Evolutionary conservation across 2,113 vertebrate species (phyloP), one percentile per base, ranked within the genome.

Genomic region (Ellobius talpinus): DNA sequence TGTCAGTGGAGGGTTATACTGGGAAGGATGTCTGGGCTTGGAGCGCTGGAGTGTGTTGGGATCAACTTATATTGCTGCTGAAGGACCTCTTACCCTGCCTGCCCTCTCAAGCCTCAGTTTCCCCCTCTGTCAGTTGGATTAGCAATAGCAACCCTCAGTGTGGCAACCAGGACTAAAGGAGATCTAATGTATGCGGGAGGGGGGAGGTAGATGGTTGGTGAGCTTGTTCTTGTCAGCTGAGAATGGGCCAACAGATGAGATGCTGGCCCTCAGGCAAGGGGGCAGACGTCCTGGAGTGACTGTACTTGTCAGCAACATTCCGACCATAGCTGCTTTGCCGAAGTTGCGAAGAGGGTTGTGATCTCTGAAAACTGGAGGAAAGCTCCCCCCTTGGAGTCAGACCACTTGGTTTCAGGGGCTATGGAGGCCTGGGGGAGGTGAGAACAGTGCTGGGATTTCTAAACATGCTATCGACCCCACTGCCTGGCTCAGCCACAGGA

Each of bases 391-490:
- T 47, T 23, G 33, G 52, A 36, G 10, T 63, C 42, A 36, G 66
- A n/a, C 7, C 33, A 13, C 12, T 0, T 3, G 12, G 61, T 85
- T 88, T 42, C 0, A 3, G 61, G 47, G 33, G 1, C 0, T 9
- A 0, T 3, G 50, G 33, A 36, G 58, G n/a, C 23, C 52, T 2
- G 13, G 24, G 12, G 78, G 7, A 29, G 14, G 10, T 21, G 52
- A 55, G 52, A 29, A 63, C 14, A 1, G 61, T 10, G 24, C 33
- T 5, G 13, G 39, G 63, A 65, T 24, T 61, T n/a, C 24, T 12
- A 29, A 16, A 39, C 0, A 1, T 36, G 17, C 33, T 0, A 0
- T 31, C 3, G 77, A 26, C 14, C 31, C 36, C 3, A 36, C 26
- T 1, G 8, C 47, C 7, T 33, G 73, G 31, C 19, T 36, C 29